phyloP scores from a whole-genome alignment of 2,797 vertebrate genomes.

The Typhlichthys subterraneus region DNA sequence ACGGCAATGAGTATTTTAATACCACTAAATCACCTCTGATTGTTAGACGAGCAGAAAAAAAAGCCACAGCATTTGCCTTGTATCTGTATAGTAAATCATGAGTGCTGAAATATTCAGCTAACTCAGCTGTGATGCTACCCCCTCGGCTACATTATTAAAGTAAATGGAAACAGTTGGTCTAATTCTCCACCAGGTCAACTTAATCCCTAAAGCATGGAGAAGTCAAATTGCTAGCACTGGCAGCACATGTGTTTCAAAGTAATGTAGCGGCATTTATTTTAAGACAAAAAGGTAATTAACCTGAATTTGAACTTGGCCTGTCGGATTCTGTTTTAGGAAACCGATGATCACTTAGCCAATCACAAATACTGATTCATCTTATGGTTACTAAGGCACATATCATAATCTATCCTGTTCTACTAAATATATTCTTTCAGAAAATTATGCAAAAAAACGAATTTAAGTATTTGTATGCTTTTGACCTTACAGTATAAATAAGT shows the following conservation, averaged over 20 bases:
- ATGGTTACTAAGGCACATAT: conserved; percentile 16
- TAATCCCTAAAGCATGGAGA: conserved; percentile 70
- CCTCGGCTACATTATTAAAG: conserved; percentile 57
- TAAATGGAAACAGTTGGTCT: conserved; percentile 60
- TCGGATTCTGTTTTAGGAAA: conserved; percentile 46
- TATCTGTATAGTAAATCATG: conserved; percentile 42
- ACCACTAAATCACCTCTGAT: conserved; percentile 34
- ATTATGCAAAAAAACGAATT: conserved; percentile 36
- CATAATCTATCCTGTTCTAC: no score
- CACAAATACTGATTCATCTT: conserved; percentile 18
- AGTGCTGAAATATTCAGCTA: conserved; percentile 50
- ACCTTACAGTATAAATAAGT: conserved; percentile 31
- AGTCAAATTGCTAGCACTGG: conserved; percentile 64
- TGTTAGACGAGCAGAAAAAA: conserved; percentile 33
- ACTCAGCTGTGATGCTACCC: conserved; percentile 42
- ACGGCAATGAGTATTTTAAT: conserved; percentile 20
- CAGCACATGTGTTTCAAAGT: conserved; percentile 54
- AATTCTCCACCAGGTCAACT: conserved; percentile 63
- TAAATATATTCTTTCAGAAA: conserved; percentile 24
- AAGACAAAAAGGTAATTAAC: conserved; percentile 71
- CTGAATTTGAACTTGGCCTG: conserved; percentile 55
- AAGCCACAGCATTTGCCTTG: conserved; percentile 29
- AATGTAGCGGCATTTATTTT: conserved; percentile 66
- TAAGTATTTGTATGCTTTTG: conserved; percentile 33
- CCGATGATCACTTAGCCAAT: neutral